Conservation (phyloP, 1,140 invertebrate genomes). For the Drosophila azteca region DNA sequence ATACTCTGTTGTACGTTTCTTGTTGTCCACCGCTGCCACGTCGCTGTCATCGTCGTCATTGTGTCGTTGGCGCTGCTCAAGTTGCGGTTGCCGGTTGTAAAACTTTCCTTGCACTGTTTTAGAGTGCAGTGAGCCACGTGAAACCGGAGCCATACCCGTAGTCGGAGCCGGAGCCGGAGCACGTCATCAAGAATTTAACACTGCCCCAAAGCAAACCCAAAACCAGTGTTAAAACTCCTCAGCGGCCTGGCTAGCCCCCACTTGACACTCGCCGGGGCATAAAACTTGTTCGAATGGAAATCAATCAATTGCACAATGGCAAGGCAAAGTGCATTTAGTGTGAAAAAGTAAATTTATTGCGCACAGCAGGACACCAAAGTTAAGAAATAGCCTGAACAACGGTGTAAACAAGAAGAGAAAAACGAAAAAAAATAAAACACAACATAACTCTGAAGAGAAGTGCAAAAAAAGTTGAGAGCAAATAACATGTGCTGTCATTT, state of each 20-base stretch:
- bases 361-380: conserved; percentile 51
- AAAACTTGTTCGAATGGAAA: conserved; percentile 59
- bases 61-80: conserved; percentile 8
- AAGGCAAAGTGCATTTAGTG: conserved; percentile 56
- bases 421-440: conserved; percentile 24
- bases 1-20: not conserved
- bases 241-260: conserved; percentile 13
- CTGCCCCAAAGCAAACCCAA: conserved; percentile 16
- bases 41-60: not conserved
- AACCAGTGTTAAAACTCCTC: conserved; percentile 3
- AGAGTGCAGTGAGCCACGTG: no score
- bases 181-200: no score
- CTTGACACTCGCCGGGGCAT: not conserved
- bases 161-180: no score
- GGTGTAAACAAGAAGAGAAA: not conserved
- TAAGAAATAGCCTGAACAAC: conserved; percentile 32
- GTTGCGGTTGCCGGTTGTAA: conserved; percentile 21
- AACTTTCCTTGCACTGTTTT: conserved; percentile 3
- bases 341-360: conserved; percentile 75
- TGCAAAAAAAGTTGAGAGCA: conserved; percentile 4
- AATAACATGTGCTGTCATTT: conserved; percentile 61
- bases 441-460: not conserved
- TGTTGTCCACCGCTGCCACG: no score
- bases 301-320: conserved; percentile 69
- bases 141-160: no score